Base-by-base conservation (phyloP, 37 sponge, comb jelly and placozoan genomes). In the Lycopodina hypogea region DNA sequence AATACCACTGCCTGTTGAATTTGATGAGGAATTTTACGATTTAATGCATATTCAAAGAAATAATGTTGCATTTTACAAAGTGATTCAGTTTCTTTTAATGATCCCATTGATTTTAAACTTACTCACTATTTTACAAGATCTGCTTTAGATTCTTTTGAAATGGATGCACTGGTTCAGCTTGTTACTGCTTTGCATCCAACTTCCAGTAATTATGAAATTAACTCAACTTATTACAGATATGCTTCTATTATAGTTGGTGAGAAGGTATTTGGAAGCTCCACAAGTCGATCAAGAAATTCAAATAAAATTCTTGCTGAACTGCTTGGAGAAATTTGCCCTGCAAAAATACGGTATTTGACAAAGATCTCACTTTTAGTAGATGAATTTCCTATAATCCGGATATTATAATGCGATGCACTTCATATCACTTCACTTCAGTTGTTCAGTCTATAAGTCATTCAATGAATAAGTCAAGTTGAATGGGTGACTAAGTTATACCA, bases 1-100 rank as follows among this genome's bases (percentile, higher is more conserved):
- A 29, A 17, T 34, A 33, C 58, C 34, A 15, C 39, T 74, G 23
- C 75, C 72, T 28, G 58, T 52, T 32, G 37, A 29, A 56, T 74
- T 74, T 74, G n/a, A 74, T 32, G 58, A 74, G n/a, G 58, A 74
- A 34, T 56, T 74, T 22, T 9, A 36, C 6, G 21, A 32, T 33
- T 35, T 34, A 7, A 35, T 29, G 38, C 30, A 3, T 35, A 29
- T 21, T 6, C 38, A 35, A 29, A 21, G 34, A 24, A 29, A 68
- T 32, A 9, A 30, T 32, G 68, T 36, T 33, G 30, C 9, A 45
- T 9, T 45, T 45, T 45, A 45, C 8, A 9, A 40, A 61, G 22
- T 19, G 55, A 73, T 19, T 23, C 74, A 4, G 23, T 76, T 18
- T 52, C 3, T 37, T 3, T 3, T 37, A 56, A 36, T 9, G 28